Conservation (phyloP, 2,888 invertebrate species). For the Isotomurus palustris region DNA sequence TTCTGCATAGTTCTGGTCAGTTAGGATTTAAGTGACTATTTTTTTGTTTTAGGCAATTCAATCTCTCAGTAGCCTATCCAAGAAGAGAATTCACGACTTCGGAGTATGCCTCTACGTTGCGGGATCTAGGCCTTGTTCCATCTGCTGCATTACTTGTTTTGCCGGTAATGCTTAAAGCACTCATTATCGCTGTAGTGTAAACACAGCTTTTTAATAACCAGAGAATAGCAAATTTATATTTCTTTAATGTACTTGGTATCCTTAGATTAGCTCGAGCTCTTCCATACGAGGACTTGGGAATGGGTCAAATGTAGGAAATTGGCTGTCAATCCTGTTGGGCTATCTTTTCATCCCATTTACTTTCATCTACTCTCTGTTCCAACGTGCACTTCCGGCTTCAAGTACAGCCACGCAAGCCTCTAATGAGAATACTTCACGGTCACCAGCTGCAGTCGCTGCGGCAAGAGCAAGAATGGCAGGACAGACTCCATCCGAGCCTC, state of each 20-base stretch:
- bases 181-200: too few species aligned
- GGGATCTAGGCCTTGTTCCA: constrained; percentile 66
- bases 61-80: constrained; percentile 72
- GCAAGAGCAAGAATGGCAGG: constrained; percentile 34
- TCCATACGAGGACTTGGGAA: constrained; percentile 1
- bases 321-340: constrained; percentile 34
- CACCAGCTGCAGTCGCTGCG: constrained; percentile 40
- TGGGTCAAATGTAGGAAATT: constrained; percentile 47
- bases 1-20: not conserved
- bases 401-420: too few species aligned
- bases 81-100: constrained; percentile 61
- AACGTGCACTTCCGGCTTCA: constrained; percentile 27
- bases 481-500: not conserved
- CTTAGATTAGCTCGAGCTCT: too few species aligned
- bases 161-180: too few species aligned
- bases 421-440: constrained; percentile 44
- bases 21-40: not conserved
- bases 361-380: constrained; percentile 32
- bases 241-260: too few species aligned
- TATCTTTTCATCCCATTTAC: constrained; percentile 37
- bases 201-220: too few species aligned
- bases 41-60: constrained; percentile 56
- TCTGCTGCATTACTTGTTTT: constrained; percentile 71
- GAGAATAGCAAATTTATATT: too few species aligned
- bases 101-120: constrained; percentile 58